Percentiles rank a stretch among this genome's conserved stretches.
phyloP scores from a whole-genome alignment of 2,797 vertebrate genomes.

The Somateria mollissima region DNA sequence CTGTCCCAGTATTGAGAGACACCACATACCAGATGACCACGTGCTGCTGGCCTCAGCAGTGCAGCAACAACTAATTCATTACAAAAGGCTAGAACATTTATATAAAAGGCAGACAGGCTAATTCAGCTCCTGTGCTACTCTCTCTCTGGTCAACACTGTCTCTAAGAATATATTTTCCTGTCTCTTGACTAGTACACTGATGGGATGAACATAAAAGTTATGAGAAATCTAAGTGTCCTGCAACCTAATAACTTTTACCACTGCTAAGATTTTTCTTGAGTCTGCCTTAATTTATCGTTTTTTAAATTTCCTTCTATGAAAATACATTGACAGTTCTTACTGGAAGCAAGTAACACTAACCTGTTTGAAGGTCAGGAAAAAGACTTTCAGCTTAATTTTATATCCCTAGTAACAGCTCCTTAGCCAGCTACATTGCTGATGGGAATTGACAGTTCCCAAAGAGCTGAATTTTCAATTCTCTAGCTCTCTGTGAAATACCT shows the following conservation, averaged over 20 bases:
- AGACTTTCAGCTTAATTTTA: conserved; percentile 33
- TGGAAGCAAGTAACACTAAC: neutral
- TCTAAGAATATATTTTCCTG: neutral
- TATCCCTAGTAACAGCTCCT: neutral
- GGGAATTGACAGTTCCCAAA: conserved; percentile 4
- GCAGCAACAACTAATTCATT: neutral
- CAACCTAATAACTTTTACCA: neutral
- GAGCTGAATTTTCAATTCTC: neutral
- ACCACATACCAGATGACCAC: neutral
- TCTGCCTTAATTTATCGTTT: conserved; percentile 5
- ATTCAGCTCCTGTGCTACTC: neutral
- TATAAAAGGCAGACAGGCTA: neutral
- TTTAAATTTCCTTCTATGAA: conserved; percentile 7
- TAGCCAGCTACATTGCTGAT: neutral
- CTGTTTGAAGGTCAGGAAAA: neutral
- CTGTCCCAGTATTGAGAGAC: neutral
- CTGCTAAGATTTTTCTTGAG: neutral
- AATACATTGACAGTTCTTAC: neutral
- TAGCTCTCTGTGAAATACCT: neutral
- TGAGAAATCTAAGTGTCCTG: neutral
- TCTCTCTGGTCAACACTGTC: neutral
- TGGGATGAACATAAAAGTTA: neutral
- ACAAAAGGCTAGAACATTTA: neutral
- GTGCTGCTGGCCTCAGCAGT: neutral
- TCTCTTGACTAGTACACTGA: neutral